phyloP scores from a whole-genome alignment of 2,888 invertebrate species.

The Dryobota labecula region DNA sequence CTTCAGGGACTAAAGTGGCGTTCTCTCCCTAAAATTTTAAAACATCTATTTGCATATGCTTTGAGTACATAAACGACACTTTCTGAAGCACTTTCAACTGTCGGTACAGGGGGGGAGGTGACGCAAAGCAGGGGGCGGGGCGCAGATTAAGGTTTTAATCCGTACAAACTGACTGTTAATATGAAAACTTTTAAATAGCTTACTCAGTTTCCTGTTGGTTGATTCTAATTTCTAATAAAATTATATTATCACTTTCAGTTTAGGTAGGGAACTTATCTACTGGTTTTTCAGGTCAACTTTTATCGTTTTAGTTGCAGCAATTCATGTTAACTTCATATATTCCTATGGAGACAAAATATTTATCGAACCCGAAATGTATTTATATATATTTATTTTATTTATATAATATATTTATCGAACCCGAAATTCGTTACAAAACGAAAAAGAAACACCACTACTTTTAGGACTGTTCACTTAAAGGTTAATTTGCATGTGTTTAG shows the following conservation, averaged over 20 bases:
- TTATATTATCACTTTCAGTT: not conserved
- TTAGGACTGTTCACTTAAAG: constrained; percentile 66
- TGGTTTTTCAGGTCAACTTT: not conserved
- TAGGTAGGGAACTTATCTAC: too few species aligned
- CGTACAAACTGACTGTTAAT: constrained; percentile 50
- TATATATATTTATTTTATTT: too few species aligned
- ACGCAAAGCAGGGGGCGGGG: constrained; percentile 57
- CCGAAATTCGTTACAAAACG: not conserved
- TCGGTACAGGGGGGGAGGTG: constrained; percentile 53
- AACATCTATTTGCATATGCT: constrained; percentile 90
- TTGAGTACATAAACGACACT: constrained; percentile 91
- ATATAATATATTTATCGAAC: not conserved
- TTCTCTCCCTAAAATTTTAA: constrained; percentile 90
- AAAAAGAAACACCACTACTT: constrained; percentile 8
- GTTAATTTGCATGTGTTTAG: constrained; percentile 86
- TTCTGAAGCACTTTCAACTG: constrained; percentile 86
- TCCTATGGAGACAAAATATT: not conserved
- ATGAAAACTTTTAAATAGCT: constrained; percentile 3
- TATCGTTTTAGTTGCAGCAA: not conserved
- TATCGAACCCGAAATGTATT: not conserved
- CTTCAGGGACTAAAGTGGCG: constrained; percentile 88
- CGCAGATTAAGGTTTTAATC: constrained; percentile 62
- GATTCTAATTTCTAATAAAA: not conserved
- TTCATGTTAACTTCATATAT: not conserved
- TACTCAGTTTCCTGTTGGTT: not conserved